Evolutionary conservation across 2,888 invertebrate species (phyloP), one percentile per base, ranked within the genome.

Genomic region (Mythimna lalbum): DNA sequence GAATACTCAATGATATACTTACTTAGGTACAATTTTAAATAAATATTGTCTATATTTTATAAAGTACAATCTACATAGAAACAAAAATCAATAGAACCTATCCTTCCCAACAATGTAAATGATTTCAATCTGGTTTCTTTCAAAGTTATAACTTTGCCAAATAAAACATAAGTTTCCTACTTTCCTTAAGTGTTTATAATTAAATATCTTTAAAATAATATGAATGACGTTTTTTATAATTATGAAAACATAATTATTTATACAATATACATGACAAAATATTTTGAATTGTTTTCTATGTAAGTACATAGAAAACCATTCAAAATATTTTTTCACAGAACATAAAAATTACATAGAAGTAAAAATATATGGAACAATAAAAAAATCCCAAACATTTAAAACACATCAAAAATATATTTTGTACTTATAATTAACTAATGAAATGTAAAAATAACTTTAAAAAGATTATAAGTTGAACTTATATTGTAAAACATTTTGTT

Each of bases 361-460:
- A 10, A 33, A 68, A 67, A 50, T 10, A 4, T 1, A 36, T 43
- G 36, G 9, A 43, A 57, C 65, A n/a, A 47, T 6, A 63, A 66
- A 71, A 56, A 43, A 23, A 70, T 60, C n/a, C 23, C 36, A n/a
- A 76, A 69, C 23, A 50, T 57, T 50, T 59, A 60, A 66, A 62
- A 69, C 56, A 49, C 65, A 67, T 84, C 52, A 65, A 82, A 76
- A 76, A 84, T 43, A 66, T 64, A 69, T 14, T 69, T 76, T 76
- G 76, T 73, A 80, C 83, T 80, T 83, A 76, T 10, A 74, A 62
- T 39, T 78, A 84, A 62, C 56, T 1, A 53, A 77, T 81, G 80
- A 80, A 87, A 83, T 83, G 80, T 79, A 69, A 73, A 84, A 81
- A 79, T 75, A 63, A 64, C 39, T 36, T 49, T 43, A 47, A 63